A percentile compares a stretch with the other conserved stretches of the same genome.
These are phyloP conservation scores for Crioceris asparagi DNA, from an alignment of 2,888 invertebrate genomes.

Conservation along the genomic window DNA sequence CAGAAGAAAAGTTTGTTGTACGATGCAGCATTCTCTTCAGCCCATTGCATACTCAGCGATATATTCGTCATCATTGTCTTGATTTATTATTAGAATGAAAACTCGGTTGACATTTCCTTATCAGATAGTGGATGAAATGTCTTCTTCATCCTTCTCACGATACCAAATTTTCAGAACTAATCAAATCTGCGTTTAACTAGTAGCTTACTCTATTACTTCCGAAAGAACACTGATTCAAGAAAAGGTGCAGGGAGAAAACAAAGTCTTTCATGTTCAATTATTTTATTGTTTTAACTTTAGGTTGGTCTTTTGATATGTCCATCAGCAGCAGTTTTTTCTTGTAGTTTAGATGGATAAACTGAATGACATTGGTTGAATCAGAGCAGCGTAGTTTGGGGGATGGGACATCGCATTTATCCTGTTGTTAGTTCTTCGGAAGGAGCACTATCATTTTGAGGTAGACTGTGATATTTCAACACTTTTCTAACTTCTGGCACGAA, in stretches of 20 bases:
- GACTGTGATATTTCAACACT: conserved; percentile 3
- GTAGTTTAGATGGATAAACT: conserved; percentile 21
- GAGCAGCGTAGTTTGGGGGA: conserved; percentile 22
- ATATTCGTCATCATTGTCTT: too few species aligned
- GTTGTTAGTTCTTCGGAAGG: conserved; percentile 21
- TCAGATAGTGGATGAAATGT: too few species aligned
- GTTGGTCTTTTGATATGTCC: conserved; percentile 10
- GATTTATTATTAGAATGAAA: too few species aligned
- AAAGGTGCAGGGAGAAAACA: conserved; percentile 15
- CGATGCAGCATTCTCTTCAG: too few species aligned
- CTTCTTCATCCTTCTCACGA: too few species aligned
- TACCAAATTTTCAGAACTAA: too few species aligned
- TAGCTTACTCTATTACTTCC: too few species aligned
- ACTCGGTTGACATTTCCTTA: too few species aligned
- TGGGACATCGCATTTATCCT: conserved; percentile 24
- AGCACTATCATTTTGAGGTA: conserved; percentile 16
- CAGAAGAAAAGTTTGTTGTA: too few species aligned
- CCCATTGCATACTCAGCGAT: too few species aligned
- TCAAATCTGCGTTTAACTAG: too few species aligned
- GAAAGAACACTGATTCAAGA: too few species aligned
- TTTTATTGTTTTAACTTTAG: conserved; percentile 6
- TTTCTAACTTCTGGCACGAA: conserved; percentile 5
- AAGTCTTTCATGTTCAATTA: conserved; percentile 3
- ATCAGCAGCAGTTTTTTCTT: conserved; percentile 10
- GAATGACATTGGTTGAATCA: conserved; percentile 28